These are phyloP conservation scores for Fragum fragum DNA, from an alignment of 2,888 invertebrate genomes.

Conservation along the genomic window DNA sequence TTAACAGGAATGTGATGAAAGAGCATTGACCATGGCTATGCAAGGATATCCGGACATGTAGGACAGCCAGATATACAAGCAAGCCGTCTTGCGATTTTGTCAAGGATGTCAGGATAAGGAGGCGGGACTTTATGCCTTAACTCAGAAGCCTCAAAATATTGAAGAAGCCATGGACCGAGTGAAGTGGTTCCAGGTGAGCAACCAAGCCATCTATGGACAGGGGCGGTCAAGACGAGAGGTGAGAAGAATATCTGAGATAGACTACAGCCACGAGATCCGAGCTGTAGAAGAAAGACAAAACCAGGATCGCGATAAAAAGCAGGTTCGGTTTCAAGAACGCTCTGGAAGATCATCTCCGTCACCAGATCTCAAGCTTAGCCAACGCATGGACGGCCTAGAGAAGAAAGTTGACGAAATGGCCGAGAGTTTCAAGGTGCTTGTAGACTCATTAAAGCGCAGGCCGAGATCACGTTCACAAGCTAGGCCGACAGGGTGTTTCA, in stretches of 20 bases:
- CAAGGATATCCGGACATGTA: not conserved
- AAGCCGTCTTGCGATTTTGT: slow-evolving; percentile 6
- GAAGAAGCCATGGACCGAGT: slow-evolving; percentile 11
- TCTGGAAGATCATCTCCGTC: not conserved
- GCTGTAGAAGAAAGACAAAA: not conserved
- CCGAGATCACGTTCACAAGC: slow-evolving; percentile 9
- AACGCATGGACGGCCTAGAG: slow-evolving; percentile 2
- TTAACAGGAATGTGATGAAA: slow-evolving; percentile 1
- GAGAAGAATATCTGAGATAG: not conserved
- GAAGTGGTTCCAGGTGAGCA: slow-evolving; percentile 4
- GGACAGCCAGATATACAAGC: not conserved
- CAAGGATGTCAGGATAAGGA: slow-evolving; percentile 14
- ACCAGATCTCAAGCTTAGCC: slow-evolving; percentile 5
- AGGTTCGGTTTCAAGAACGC: slow-evolving; percentile 5
- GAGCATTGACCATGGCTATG: not conserved
- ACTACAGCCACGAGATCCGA: slow-evolving; percentile 6
- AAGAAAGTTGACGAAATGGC: not conserved
- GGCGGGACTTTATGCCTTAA: slow-evolving; percentile 15
- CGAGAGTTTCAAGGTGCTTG: not conserved
- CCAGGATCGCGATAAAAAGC: not conserved
- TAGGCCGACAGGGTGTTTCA: not conserved
- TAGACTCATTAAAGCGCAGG: not conserved
- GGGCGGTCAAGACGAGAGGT: not conserved
- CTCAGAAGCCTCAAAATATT: not conserved
- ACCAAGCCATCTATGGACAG: slow-evolving; percentile 10